Percentiles rank a stretch among this genome's conserved stretches.
Evolutionary conservation across 2,888 invertebrate genomes (phyloP).

Genomic region (Rhagonycha lutea): DNA sequence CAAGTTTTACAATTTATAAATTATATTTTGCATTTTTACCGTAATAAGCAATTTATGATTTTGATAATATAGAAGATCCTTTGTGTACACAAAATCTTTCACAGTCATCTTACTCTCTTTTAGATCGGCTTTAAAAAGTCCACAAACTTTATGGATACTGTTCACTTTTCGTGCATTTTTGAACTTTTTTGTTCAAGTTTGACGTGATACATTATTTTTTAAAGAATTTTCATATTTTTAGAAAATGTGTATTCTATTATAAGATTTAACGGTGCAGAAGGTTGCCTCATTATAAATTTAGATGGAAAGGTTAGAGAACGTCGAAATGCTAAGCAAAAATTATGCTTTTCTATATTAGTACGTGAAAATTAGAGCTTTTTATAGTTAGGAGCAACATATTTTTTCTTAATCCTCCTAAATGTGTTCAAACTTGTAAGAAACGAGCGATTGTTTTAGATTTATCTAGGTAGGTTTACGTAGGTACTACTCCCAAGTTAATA

Average conservation of each 20-base stretch:
- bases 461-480: neutral
- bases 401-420: neutral
- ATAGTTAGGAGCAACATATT: neutral
- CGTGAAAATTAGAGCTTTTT: neutral
- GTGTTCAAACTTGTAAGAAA: neutral
- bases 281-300: neutral
- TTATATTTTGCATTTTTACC: neutral
- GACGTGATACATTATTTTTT: neutral
- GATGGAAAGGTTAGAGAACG: neutral
- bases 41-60: neutral
- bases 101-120: neutral
- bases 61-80: neutral
- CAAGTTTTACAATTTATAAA: neutral
- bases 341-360: neutral
- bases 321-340: neutral
- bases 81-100: neutral
- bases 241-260: neutral
- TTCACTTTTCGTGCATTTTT: neutral
- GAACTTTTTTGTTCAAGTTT: neutral
- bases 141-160: neutral
- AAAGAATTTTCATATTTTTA: neutral
- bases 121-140: too few species aligned
- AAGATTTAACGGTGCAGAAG: neutral
- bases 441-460: neutral
- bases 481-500: neutral